These are phyloP conservation scores for Drosophila ezoana DNA, from an alignment of 2,888 invertebrate species.

Conservation along the genomic window DNA sequence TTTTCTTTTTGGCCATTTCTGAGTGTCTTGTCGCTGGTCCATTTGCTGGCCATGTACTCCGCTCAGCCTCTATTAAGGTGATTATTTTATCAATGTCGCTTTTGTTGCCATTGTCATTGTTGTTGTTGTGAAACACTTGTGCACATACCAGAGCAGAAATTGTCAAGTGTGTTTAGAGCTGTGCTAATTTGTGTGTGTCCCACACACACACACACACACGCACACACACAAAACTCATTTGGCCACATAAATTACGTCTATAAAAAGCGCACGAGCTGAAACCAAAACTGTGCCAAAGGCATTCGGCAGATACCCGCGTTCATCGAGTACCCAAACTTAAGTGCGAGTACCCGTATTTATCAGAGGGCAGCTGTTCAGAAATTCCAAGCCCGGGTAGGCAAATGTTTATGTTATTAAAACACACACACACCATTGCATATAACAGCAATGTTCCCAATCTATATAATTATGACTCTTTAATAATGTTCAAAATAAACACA, in stretches of 20 bases:
- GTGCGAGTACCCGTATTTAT: conserved; percentile 36
- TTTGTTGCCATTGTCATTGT: conserved; percentile 51
- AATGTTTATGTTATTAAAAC: conserved; percentile 34
- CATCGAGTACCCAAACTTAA: conserved; percentile 7
- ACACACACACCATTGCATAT: conserved; percentile 27
- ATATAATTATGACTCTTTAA: conserved; percentile 33
- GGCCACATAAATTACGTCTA: conserved; percentile 34
- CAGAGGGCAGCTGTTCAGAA: conserved; percentile 42
- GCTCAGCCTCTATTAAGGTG: conserved; percentile 50
- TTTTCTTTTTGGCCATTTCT: conserved; percentile 26
- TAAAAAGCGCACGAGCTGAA: conserved; percentile 22
- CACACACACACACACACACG: conserved; percentile 26
- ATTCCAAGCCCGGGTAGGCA: conserved; percentile 8
- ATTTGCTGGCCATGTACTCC: conserved; percentile 49
- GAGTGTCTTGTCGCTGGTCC: conserved; percentile 40
- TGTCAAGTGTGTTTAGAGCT: conserved; percentile 52
- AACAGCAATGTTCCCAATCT: conserved; percentile 48
- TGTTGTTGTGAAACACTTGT: conserved; percentile 61
- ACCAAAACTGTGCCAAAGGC: conserved; percentile 51
- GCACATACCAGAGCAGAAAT: conserved; percentile 61
- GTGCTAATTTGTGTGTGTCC: conserved; percentile 56
- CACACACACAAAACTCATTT: conserved; percentile 28
- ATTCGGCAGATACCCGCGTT: conserved; percentile 40
- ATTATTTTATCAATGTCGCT: conserved; percentile 69
- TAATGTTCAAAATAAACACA: conserved; percentile 14